Evolutionary conservation across 2,113 vertebrate species (phyloP).

Genomic region (Neotoma lepida): DNA sequence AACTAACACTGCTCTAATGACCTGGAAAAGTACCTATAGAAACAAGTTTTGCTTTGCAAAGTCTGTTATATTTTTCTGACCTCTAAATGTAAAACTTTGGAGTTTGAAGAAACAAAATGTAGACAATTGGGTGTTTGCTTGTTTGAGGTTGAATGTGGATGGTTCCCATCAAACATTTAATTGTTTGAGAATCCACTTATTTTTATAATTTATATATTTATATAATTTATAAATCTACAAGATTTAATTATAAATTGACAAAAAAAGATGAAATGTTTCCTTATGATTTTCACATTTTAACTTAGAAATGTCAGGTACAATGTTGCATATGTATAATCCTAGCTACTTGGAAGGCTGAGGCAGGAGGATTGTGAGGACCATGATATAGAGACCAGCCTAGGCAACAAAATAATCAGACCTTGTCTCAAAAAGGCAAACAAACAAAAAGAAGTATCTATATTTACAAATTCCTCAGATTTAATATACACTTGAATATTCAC

Average conservation of each 20-base stretch:
- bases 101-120: slow-evolving; percentile 62
- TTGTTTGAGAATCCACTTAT: slow-evolving; percentile 39
- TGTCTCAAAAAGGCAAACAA: neutral
- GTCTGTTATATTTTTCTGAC: slow-evolving; percentile 58
- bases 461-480: slow-evolving; percentile 46
- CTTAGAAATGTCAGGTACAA: neutral
- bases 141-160: slow-evolving; percentile 53
- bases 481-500: neutral
- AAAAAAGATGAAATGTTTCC: slow-evolving; percentile 32
- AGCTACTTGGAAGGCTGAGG: neutral
- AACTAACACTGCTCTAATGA: slow-evolving; percentile 41
- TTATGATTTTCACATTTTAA: slow-evolving; percentile 57
- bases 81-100: slow-evolving; percentile 61
- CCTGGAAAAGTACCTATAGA: slow-evolving; percentile 58
- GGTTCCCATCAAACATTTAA: slow-evolving; percentile 55
- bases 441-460: slow-evolving; percentile 6
- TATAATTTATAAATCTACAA: too few relatives aligned
- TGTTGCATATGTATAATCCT: neutral
- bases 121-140: slow-evolving; percentile 32
- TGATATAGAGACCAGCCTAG: neutral
- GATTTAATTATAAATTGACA: slow-evolving; percentile 58
- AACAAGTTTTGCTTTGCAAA: slow-evolving; percentile 58
- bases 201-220: too few relatives aligned
- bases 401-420: neutral
- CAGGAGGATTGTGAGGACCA: neutral